Conservation (phyloP, 2,113 vertebrate species). For the Chinchilla lanigera region DNA sequence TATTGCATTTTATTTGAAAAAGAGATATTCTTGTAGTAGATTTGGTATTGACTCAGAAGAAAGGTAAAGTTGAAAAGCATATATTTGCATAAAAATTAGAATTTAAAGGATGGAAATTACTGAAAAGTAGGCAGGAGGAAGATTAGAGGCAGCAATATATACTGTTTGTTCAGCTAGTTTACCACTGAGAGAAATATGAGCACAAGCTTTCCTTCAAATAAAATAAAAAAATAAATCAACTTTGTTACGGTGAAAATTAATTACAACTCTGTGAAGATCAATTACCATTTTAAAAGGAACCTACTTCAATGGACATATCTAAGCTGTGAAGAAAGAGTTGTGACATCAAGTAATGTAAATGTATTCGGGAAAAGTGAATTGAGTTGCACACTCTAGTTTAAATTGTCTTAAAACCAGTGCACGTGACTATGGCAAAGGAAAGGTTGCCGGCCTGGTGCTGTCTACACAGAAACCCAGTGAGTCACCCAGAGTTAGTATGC, state of each 20-base stretch:
- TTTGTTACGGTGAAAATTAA: background rate
- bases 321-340: background rate
- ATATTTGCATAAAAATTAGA: slow-evolving; percentile 2
- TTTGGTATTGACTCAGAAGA: slow-evolving; percentile 30
- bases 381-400: background rate
- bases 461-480: background rate
- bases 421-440: background rate
- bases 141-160: background rate
- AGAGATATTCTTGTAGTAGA: slow-evolving; percentile 21
- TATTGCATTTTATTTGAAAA: slow-evolving; percentile 57
- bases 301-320: background rate
- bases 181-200: background rate
- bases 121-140: background rate
- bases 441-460: background rate
- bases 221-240: slow-evolving; percentile 10
- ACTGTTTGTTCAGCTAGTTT: background rate
- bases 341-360: background rate
- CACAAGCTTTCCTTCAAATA: background rate
- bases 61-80: slow-evolving; percentile 16
- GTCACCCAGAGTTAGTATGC: background rate
- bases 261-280: background rate
- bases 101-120: background rate
- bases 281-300: slow-evolving; percentile 13
- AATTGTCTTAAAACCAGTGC: background rate
- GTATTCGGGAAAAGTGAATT: background rate